Evolutionary conservation across 2,888 invertebrate genomes (phyloP), one percentile per base, ranked within the genome.

Genomic region (Homarus gammarus): DNA sequence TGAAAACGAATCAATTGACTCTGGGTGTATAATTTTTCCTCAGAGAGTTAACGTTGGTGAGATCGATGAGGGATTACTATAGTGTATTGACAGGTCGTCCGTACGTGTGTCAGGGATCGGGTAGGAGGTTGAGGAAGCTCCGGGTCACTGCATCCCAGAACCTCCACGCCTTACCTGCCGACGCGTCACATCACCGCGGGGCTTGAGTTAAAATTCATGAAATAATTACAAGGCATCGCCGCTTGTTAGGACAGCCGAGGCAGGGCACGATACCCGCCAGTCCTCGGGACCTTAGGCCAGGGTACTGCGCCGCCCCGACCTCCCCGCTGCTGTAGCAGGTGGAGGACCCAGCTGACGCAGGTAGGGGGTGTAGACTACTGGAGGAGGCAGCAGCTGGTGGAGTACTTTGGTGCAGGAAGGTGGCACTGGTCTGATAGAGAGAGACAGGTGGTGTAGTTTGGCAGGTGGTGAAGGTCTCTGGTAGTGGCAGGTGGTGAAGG

Each of bases 221-320:
- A 87, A 87, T 87, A 87, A 87, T 87, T 87, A 87, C 87, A 87
- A 87, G 81, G 87, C 81, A 87, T 87, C 87, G 73, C 87, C 73
- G 87, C 87, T 87, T 87, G 87, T 87, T 87, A 87, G 87, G 87
- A 87, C 87, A 87, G 87, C 40, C 56, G 73, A 82, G 87, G 81
- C 82, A 56, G 22, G 81, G 87, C 81, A 87, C 79, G 87, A 82
- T 81, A 81, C 81, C 61, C 56, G 15, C 72, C 61, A n/a, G 72
- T 31, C 64, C 40, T 36, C 31, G 31, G 33, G 27, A 31, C 77
- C 61, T 31, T 22, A 31, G 78, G 77, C 31, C 40, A 18, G 73
- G 56, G 61, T 38, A 75, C 72, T 40, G 36, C 44, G 18, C 78
- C 77, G 22, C 77, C 56, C 38, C n/a, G 31, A n/a, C 84, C 38